These are phyloP conservation scores for Argentina silus DNA, from an alignment of 2,797 vertebrate genomes.

Conservation along the genomic window DNA sequence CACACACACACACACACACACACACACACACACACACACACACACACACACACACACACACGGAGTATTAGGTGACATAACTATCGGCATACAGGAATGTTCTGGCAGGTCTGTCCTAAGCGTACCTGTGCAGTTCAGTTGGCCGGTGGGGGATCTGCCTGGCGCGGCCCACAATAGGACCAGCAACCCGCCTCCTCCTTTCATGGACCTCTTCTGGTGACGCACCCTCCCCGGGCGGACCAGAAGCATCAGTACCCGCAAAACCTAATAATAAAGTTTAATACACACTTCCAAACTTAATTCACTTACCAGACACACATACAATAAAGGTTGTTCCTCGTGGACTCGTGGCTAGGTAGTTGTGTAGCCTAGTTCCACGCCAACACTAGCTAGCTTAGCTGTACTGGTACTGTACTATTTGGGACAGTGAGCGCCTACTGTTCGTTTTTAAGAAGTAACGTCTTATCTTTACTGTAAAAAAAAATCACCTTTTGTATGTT, in stretches of 20 bases:
- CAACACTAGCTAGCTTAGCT: background rate
- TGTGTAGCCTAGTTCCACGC: background rate
- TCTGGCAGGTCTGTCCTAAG: background rate
- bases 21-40: too few relatives aligned
- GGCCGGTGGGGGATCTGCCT: background rate
- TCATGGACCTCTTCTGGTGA: background rate
- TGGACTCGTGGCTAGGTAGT: background rate
- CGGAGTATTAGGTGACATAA: too few relatives aligned
- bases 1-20: too few relatives aligned
- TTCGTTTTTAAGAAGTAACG: too few relatives aligned
- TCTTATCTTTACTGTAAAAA: background rate
- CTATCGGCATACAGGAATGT: too few relatives aligned
- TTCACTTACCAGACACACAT: too few relatives aligned
- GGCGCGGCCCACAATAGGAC: slow-evolving; percentile 59
- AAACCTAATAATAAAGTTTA: slow-evolving; percentile 47
- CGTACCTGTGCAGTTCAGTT: slow-evolving; percentile 58
- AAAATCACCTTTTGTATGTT: slow-evolving; percentile 60
- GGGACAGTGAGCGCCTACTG: too few relatives aligned
- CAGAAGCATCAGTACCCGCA: slow-evolving; percentile 52
- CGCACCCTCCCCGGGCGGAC: slow-evolving; percentile 10
- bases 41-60: too few relatives aligned
- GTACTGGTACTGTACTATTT: background rate
- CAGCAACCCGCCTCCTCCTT: slow-evolving; percentile 53
- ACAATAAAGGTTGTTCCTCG: too few relatives aligned
- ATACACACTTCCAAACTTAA: too few relatives aligned